Conservation (phyloP, 2,888 invertebrate species). For the Metellina segmentata region DNA sequence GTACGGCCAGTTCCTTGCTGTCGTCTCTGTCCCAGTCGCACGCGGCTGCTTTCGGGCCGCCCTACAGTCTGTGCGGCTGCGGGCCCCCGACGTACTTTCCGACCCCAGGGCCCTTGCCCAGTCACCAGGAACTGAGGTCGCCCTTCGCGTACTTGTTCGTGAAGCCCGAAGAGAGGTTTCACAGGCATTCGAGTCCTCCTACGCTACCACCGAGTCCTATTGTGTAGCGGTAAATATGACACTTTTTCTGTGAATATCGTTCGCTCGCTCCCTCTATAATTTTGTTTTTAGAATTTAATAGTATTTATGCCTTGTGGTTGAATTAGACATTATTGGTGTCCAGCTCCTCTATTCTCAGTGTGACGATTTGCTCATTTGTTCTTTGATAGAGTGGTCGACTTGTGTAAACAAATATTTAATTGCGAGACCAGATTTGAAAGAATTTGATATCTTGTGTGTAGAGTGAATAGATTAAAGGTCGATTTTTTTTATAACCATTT, state of each 20-base stretch:
- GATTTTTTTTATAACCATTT: too few species aligned
- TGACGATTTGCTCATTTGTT: too few species aligned
- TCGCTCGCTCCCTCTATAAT: conserved; percentile 6
- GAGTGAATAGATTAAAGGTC: too few species aligned
- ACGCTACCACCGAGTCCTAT: conserved; percentile 73
- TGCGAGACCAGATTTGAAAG: too few species aligned
- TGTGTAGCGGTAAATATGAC: conserved; percentile 71
- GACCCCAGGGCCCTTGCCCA: conserved; percentile 59
- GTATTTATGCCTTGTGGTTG: conserved; percentile 32
- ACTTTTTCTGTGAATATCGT: conserved; percentile 35
- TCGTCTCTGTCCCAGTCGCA: conserved; percentile 70
- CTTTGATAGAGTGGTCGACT: too few species aligned
- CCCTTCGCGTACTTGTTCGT: conserved; percentile 81
- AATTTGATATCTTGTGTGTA: too few species aligned
- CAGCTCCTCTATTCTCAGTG: background rate
- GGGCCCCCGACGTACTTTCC: conserved; percentile 74
- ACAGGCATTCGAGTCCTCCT: conserved; percentile 76
- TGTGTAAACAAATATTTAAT: too few species aligned
- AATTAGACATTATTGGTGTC: conserved; percentile 18
- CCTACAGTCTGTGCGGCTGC: conserved; percentile 70
- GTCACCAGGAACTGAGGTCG: conserved; percentile 80
- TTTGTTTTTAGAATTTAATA: conserved; percentile 20
- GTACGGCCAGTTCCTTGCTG: conserved; percentile 71
- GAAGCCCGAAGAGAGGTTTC: conserved; percentile 81
- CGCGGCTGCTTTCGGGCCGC: conserved; percentile 67